Percentiles rank a stretch among this genome's conserved stretches.
Conservation (phyloP, 2,113 vertebrate species). For the Myrmecobius fasciatus region DNA sequence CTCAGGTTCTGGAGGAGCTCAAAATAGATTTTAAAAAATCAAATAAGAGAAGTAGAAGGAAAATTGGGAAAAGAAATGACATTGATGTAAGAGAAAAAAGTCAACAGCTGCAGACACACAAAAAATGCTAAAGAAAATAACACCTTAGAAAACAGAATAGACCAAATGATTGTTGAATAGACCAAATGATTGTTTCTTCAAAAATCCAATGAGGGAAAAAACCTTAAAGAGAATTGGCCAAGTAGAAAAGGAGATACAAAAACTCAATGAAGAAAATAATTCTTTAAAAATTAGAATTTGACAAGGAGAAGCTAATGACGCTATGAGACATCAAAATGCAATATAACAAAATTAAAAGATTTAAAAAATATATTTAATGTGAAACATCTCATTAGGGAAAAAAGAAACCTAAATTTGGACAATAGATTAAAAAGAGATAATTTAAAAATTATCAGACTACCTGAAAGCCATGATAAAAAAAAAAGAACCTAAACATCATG, state of each 20-base stretch:
- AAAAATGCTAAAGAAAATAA: background rate
- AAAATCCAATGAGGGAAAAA: background rate
- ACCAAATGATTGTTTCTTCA: background rate
- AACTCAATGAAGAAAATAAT: background rate
- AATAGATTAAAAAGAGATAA: too few species aligned
- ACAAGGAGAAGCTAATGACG: too few species aligned
- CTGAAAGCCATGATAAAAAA: background rate
- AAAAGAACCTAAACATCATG: too few species aligned
- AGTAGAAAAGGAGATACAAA: background rate
- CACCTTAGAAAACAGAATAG: background rate
- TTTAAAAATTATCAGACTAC: too few species aligned
- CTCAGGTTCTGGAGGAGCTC: background rate
- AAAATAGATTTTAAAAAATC: background rate
- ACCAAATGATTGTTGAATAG: background rate
- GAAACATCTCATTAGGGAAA: background rate
- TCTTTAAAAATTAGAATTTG: background rate
- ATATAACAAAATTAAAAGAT: background rate
- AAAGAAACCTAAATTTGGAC: too few species aligned
- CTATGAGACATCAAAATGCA: background rate
- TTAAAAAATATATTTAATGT: background rate
- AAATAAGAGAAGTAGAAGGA: background rate
- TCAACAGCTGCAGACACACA: background rate
- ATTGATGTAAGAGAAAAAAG: background rate
- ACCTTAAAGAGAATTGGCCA: background rate
- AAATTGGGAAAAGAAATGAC: background rate